Conservation (phyloP, 2,888 invertebrate genomes). For the Fragum whitleyi region DNA sequence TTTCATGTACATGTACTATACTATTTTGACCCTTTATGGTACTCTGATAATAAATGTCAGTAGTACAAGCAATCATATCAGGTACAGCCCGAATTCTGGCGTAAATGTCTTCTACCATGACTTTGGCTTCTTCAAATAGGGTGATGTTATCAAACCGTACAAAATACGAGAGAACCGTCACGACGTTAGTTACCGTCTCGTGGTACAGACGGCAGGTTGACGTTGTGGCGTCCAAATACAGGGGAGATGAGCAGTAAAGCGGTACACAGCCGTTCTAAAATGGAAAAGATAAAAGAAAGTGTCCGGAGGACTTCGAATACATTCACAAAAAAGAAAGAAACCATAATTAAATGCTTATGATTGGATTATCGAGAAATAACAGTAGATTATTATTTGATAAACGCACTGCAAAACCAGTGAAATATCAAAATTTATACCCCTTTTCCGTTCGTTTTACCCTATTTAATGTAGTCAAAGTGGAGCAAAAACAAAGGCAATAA, state of each 20-base stretch:
- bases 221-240: background rate
- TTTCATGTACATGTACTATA: background rate
- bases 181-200: background rate
- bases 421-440: no score
- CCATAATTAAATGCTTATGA: no score
- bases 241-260: background rate
- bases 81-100: background rate
- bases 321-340: no score
- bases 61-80: background rate
- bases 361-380: no score
- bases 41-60: background rate
- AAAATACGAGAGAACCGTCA: background rate
- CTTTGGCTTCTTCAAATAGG: background rate
- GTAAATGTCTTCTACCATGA: background rate
- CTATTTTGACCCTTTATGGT: background rate
- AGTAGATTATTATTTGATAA: no score
- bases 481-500: no score
- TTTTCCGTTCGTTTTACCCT: no score
- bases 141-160: background rate
- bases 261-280: background rate
- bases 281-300: no score
- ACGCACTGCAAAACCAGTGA: no score
- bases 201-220: background rate
- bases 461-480: no score
- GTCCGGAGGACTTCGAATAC: no score